Evolutionary conservation across 2,797 vertebrate species (phyloP).

Genomic region (Liparis tanakae): DNA sequence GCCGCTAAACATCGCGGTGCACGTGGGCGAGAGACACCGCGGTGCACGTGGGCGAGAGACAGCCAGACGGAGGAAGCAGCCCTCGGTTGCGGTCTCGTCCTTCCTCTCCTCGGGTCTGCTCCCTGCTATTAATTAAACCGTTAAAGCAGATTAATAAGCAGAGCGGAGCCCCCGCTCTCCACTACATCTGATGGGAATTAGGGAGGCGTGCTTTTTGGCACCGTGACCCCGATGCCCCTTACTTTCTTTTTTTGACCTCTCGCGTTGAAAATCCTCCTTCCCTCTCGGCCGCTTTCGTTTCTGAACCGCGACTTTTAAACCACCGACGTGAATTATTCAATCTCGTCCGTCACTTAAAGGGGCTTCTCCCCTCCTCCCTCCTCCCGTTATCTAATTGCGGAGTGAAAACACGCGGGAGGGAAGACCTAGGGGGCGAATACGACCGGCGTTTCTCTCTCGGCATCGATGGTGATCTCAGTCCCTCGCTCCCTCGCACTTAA

Average conservation of each 20-base stretch:
- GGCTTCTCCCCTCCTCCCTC: background rate
- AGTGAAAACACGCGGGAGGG: constrained; percentile 49
- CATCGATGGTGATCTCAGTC: constrained; percentile 1
- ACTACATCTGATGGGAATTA: constrained; percentile 77
- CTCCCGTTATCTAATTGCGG: constrained; percentile 13
- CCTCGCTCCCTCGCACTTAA: constrained; percentile 3
- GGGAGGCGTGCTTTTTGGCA: constrained; percentile 49
- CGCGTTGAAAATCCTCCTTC: constrained; percentile 29
- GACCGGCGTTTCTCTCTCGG: background rate
- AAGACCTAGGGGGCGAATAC: constrained; percentile 22
- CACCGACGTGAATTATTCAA: constrained; percentile 30
- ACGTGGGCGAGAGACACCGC: constrained; percentile 17
- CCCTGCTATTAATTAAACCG: constrained; percentile 75
- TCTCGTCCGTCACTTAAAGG: constrained; percentile 18
- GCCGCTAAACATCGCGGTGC: background rate
- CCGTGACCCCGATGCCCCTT: constrained; percentile 55
- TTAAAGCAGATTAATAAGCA: constrained; percentile 73
- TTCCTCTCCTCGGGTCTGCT: constrained; percentile 68
- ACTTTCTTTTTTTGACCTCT: constrained; percentile 17
- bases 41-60: constrained; percentile 16
- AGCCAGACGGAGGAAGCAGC: constrained; percentile 49
- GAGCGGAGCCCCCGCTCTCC: constrained; percentile 56
- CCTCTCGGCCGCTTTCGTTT: constrained; percentile 9
- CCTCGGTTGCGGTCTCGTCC: constrained; percentile 49
- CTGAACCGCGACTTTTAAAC: constrained; percentile 16